A percentile compares a stretch with the other conserved stretches of the same genome.
Evolutionary conservation across 1,140 invertebrate genomes (phyloP).

Genomic region (Polypedilum pembai): DNA sequence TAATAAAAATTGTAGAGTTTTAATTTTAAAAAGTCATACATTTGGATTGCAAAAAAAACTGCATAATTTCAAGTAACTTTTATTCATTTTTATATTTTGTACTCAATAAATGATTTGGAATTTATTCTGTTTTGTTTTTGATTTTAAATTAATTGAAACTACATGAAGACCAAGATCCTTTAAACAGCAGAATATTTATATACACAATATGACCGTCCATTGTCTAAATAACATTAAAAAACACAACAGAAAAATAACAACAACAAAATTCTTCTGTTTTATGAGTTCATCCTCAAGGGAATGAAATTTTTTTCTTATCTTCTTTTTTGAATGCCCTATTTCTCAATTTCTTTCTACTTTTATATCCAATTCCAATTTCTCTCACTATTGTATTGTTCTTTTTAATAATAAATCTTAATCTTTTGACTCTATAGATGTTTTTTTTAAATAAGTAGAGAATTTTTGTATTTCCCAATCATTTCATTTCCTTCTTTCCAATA

Average conservation of each 20-base stretch:
- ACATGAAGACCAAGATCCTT: constrained; percentile 12
- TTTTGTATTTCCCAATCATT: no score
- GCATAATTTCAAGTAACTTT: not conserved
- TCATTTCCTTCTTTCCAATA: no score
- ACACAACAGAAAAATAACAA: constrained; percentile 20
- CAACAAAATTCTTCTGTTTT: not conserved
- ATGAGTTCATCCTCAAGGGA: not conserved
- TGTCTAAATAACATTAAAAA: constrained; percentile 29
- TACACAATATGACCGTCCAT: constrained; percentile 28
- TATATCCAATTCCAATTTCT: no score
- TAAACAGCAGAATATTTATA: constrained; percentile 21
- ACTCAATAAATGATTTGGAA: no score
- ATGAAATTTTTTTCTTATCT: not conserved
- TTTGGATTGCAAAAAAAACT: not conserved
- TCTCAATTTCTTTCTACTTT: not conserved
- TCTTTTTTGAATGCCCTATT: not conserved
- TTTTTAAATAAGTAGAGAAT: no score
- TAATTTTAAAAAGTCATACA: not conserved
- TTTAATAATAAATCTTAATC: no score
- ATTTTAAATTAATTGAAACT: not conserved
- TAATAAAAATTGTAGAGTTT: no score
- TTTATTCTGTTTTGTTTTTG: no score
- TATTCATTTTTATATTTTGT: not conserved
- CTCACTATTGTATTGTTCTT: no score
- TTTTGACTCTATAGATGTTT: no score